Percentiles rank a stretch among this genome's conserved stretches.
These are phyloP conservation scores for Agapostemon virescens DNA, from an alignment of 2,888 invertebrate genomes.

Conservation along the genomic window DNA sequence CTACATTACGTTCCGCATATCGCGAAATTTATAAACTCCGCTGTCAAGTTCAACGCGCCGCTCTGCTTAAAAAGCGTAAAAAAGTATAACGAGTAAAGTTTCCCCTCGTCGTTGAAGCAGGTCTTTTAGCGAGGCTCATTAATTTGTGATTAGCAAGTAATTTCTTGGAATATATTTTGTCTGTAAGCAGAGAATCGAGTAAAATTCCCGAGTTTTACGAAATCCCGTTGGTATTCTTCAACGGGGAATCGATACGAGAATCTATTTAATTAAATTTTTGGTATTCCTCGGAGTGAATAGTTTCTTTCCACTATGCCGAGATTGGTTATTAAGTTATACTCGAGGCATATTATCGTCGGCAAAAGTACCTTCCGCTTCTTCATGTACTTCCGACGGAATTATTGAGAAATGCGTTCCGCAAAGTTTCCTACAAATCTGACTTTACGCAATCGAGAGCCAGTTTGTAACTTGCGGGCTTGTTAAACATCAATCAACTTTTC, in stretches of 20 bases:
- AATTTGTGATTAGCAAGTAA: not conserved
- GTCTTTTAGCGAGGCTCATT: not conserved
- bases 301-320: not conserved
- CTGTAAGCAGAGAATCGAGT: not conserved
- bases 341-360: not conserved
- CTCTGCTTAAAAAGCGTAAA: not conserved
- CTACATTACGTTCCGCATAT: slow-evolving; percentile 11
- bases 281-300: not conserved
- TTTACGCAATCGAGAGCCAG: too few species aligned
- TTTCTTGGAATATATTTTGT: not conserved
- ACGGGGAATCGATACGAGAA: not conserved
- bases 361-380: not conserved
- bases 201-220: not conserved
- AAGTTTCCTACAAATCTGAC: too few species aligned
- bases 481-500: too few species aligned
- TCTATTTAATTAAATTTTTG: not conserved
- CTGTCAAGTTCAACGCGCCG: not conserved
- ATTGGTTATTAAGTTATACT: not conserved
- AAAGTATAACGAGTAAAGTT: slow-evolving; percentile 8
- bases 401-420: too few species aligned
- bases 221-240: not conserved
- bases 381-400: too few species aligned
- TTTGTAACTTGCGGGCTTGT: not conserved
- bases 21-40: slow-evolving; percentile 9
- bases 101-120: not conserved